Evolutionary conservation across 1,140 invertebrate genomes (phyloP), one percentile per base, ranked within the genome.

Genomic region (Akabosia matsudoensis): DNA sequence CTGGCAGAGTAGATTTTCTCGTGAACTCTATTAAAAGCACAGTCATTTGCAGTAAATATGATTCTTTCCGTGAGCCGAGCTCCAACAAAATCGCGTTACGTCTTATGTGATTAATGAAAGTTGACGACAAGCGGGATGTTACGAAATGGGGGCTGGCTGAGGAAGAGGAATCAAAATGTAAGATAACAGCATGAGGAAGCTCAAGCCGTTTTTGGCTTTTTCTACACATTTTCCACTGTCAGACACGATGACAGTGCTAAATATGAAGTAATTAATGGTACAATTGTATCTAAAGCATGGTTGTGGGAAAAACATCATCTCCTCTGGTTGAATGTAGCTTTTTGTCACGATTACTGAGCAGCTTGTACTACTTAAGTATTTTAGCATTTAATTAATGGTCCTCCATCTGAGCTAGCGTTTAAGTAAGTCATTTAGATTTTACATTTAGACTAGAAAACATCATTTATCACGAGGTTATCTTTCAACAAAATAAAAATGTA

Each of bases 231-330:
- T 67, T 10, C 54, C 31, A 67, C 26, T 45, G 37, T 30, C 24
- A 31, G 22, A 67, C 61, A 67, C 22, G 61, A 67, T 67, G 61
- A 67, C 61, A 67, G 61, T 67, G 61, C 31, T 67, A 67, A 67
- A 67, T 67, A 67, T 67, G 61, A 28, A 67, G 61, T 67, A 67
- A 67, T 67, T 67, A 67, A 67, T 67, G 61, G 28, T 30, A 30
- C 26, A 67, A 67, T 67, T 67, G 61, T 67, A 30, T n/a, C n/a
- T n/a, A 7, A 67, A 67, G 61, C n/a, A n/a, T 67, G 61, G 24
- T 30, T 13, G 28, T 30, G 28, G 24, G n/a, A 30, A 31, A 31
- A 28, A 28, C 61, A n/a, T n/a, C 61, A 67, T 10, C 61, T 67
- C 37, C 7, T 45, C 18, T 45, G 37, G 37, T 10, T 45, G 7